Percentiles rank a stretch among this genome's conserved stretches.
Conservation (phyloP, 2,888 invertebrate species). For the Xylophagus ater region DNA sequence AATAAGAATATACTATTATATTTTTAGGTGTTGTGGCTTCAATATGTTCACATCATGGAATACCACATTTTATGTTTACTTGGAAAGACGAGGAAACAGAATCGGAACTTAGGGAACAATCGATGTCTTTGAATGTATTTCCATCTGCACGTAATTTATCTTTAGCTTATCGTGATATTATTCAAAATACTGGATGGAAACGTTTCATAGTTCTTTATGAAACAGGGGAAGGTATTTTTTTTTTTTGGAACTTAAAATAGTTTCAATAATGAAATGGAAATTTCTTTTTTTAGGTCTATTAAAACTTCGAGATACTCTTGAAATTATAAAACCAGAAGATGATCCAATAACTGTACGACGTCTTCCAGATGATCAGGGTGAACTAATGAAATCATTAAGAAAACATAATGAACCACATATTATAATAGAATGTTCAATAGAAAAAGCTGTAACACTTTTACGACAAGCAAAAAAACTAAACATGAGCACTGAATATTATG, state of each 20-base stretch:
- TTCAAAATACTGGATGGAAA: constrained; percentile 59
- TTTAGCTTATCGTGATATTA: constrained; percentile 30
- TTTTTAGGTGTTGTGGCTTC: constrained; percentile 32
- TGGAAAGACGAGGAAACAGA: no score
- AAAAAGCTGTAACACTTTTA: constrained; percentile 49
- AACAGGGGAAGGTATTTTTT: constrained; percentile 51
- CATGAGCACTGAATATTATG: constrained; percentile 61
- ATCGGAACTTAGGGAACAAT: no score
- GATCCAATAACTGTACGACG: constrained; percentile 52
- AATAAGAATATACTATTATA: no score
- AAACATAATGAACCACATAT: constrained; percentile 53
- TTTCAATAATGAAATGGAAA: constrained; percentile 7
- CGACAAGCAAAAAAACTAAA: constrained; percentile 63
- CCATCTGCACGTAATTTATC: background rate
- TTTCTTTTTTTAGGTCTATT: constrained; percentile 43
- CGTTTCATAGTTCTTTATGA: constrained; percentile 66
- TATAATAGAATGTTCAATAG: constrained; percentile 58
- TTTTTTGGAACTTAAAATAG: background rate
- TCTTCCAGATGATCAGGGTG: constrained; percentile 39
- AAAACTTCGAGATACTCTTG: constrained; percentile 60
- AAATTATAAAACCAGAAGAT: constrained; percentile 50
- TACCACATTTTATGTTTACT: constrained; percentile 47
- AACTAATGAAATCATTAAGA: constrained; percentile 50
- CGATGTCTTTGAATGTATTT: no score
- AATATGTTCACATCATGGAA: constrained; percentile 45